Evolutionary conservation across 2,113 vertebrate genomes (phyloP).

Genomic region (Eublepharis macularius): DNA sequence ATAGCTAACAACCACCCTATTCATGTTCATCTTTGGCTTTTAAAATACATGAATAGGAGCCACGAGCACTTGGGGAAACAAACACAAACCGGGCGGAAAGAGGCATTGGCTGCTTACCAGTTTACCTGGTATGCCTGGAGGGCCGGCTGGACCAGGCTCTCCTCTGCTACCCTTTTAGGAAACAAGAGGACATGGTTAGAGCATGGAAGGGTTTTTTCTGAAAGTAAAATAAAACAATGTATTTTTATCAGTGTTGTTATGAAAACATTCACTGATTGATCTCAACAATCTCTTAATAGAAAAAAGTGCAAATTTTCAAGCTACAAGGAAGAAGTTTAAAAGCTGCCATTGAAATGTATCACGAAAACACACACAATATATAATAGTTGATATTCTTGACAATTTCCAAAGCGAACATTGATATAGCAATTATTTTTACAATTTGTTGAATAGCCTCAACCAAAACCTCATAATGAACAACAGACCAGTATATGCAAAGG

Average conservation of each 20-base stretch:
- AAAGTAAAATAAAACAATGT: not conserved
- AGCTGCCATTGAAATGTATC: not conserved
- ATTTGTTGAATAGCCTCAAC: not conserved
- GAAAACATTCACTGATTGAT: not conserved
- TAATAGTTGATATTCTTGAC: not conserved
- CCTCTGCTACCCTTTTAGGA: constrained; percentile 85
- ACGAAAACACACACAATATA: not conserved
- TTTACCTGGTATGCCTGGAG: constrained; percentile 86
- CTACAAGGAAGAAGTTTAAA: not conserved
- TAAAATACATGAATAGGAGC: constrained; percentile 9
- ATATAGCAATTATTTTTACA: not conserved
- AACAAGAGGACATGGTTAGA: constrained; percentile 43
- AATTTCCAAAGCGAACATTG: not conserved
- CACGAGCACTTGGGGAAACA: constrained; percentile 22
- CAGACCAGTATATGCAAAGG: no score
- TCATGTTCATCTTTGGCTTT: not conserved
- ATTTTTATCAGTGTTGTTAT: not conserved
- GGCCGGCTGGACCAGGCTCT: constrained; percentile 81
- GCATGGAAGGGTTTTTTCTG: constrained; percentile 8
- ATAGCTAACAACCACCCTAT: not conserved
- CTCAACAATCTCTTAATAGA: not conserved
- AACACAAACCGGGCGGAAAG: not conserved
- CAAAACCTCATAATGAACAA: no score
- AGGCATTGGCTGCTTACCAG: constrained; percentile 78
- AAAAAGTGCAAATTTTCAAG: constrained; percentile 5